A percentile compares a stretch with the other conserved stretches of the same genome.
phyloP scores from a whole-genome alignment of 2,797 vertebrate species.

The Nyctalus aviator region DNA sequence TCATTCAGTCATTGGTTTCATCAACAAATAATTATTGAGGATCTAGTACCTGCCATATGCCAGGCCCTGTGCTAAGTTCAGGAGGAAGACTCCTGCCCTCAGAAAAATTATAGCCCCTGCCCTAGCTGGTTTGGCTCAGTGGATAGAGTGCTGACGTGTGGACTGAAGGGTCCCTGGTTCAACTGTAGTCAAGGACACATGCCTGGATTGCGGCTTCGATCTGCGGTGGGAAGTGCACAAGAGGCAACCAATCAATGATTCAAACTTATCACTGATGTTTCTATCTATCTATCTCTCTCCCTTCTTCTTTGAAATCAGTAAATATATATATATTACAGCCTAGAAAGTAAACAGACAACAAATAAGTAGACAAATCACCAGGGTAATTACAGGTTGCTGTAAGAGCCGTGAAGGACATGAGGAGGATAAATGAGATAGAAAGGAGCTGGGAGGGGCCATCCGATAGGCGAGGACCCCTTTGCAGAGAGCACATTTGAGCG shows the following conservation, averaged over 20 bases:
- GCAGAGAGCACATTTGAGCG: neutral
- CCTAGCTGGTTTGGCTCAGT: no score
- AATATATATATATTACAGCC: neutral
- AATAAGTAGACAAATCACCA: constrained; percentile 7
- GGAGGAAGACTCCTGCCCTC: neutral
- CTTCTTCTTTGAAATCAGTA: no score
- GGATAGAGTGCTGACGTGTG: no score
- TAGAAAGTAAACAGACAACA: neutral
- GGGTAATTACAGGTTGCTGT: neutral
- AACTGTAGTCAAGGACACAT: no score
- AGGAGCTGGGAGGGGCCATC: neutral
- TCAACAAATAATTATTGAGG: neutral
- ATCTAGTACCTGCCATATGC: neutral
- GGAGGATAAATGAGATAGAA: neutral
- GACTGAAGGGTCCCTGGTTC: no score
- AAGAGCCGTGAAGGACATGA: neutral
- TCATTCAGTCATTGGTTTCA: neutral
- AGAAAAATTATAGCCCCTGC: neutral
- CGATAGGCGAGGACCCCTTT: neutral
- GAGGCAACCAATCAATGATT: no score
- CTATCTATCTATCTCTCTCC: no score
- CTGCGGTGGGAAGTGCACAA: no score
- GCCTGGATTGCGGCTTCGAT: no score
- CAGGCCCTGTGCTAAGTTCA: neutral
- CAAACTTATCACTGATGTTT: no score